Conservation (phyloP, 2,888 invertebrate species). For the Drosophila ustulata region DNA sequence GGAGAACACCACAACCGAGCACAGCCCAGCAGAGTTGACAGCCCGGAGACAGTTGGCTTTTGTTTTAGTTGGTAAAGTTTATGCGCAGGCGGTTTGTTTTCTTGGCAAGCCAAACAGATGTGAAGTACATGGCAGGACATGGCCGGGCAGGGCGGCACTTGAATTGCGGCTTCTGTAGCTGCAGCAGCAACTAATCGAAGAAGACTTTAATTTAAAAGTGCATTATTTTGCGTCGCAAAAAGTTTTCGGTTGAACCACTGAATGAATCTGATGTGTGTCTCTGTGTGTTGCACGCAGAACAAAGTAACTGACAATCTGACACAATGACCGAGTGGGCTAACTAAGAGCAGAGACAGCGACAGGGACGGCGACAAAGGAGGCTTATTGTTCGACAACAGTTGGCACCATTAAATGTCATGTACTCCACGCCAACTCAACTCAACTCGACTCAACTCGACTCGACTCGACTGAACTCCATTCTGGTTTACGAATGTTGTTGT, state of each 20-base stretch:
- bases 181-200: slow-evolving; percentile 46
- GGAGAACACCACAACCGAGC: slow-evolving; percentile 25
- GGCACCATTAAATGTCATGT: slow-evolving; percentile 71
- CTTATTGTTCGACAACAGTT: slow-evolving; percentile 67
- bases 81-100: slow-evolving; percentile 21
- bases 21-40: slow-evolving; percentile 31
- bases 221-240: slow-evolving; percentile 47
- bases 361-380: slow-evolving; percentile 14
- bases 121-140: slow-evolving; percentile 8
- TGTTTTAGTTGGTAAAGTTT: slow-evolving; percentile 51
- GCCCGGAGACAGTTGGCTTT: slow-evolving; percentile 45
- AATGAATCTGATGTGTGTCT: slow-evolving; percentile 7
- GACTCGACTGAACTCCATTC: slow-evolving; percentile 23
- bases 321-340: slow-evolving; percentile 65
- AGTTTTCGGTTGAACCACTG: slow-evolving; percentile 13
- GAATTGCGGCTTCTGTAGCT: slow-evolving; percentile 15
- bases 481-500: slow-evolving; percentile 23
- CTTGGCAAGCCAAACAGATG: slow-evolving; percentile 17
- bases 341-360: slow-evolving; percentile 7
- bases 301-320: slow-evolving; percentile 54
- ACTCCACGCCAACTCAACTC: slow-evolving; percentile 43
- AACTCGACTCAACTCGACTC: slow-evolving; percentile 34
- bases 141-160: slow-evolving; percentile 4
- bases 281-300: slow-evolving; percentile 14
- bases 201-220: slow-evolving; percentile 55